Conservation (phyloP, 2,797 vertebrate genomes). For the Argentina silus region DNA sequence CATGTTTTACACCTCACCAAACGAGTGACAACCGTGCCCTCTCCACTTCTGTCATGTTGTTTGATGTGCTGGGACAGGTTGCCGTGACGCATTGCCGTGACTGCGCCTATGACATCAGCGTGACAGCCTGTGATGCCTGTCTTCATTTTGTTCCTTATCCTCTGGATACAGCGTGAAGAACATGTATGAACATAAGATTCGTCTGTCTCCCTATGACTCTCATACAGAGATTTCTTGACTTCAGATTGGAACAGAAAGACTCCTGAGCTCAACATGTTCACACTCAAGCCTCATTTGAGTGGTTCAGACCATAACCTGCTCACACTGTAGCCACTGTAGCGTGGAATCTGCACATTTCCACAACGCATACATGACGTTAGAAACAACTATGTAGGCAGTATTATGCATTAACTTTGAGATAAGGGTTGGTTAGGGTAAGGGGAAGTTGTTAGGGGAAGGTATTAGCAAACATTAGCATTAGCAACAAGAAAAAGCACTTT, state of each 20-base stretch:
- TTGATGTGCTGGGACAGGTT: slow-evolving; percentile 6
- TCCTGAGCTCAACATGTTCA: background rate
- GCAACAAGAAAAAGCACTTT: no score
- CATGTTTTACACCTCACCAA: slow-evolving; percentile 2
- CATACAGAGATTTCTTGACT: background rate
- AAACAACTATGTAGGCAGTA: no score
- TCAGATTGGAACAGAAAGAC: background rate
- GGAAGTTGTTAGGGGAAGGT: no score
- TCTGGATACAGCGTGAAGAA: background rate
- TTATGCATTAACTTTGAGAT: no score
- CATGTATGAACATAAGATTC: background rate
- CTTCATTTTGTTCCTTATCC: slow-evolving; percentile 15
- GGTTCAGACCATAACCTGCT: no score
- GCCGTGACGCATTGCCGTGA: slow-evolving; percentile 14
- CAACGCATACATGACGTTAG: no score
- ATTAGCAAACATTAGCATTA: no score
- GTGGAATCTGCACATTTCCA: no score
- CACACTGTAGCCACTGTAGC: no score
- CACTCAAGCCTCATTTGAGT: no score
- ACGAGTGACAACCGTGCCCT: slow-evolving; percentile 3
- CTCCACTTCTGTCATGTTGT: background rate
- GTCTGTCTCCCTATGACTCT: background rate
- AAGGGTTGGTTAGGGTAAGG: no score
- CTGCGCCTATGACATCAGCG: slow-evolving; percentile 1
- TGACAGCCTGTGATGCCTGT: slow-evolving; percentile 14